Evolutionary conservation across 1,140 invertebrate genomes (phyloP), one percentile per base, ranked within the genome.

Genomic region (Phymastichus coffea): DNA sequence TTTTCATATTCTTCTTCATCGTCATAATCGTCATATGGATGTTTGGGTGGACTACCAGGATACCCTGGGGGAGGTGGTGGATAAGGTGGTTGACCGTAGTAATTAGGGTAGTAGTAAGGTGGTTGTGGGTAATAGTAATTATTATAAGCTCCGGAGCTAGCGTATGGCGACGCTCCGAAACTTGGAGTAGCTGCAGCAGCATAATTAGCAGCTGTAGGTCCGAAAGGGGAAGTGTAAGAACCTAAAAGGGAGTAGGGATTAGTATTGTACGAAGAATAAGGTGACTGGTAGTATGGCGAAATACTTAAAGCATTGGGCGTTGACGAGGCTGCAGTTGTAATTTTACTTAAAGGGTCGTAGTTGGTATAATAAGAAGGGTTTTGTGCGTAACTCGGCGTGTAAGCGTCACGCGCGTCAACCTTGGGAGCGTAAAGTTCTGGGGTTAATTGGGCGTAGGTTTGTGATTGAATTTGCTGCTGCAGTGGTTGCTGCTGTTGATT

Each of bases 91-190:
- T 74, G 69, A 40, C 67, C 69, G 28, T 71, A 76, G 28, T 75
- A 77, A 54, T 69, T 67, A 4, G 72, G 63, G 20, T 76, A 70
- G 23, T 72, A 75, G 22, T 70, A 72, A 10, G 69, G 58, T 1
- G 68, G 67, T 14, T 73, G 72, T n/a, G n/a, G n/a, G 28, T 73
- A 74, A 55, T 71, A 74, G 35, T 71, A 76, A 53, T 71, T 68
- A 0, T 73, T 67, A 54, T 74, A 73, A 3, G 67, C 17, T 0
- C 28, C 33, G 0, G 66, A 22, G 14, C 33, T 9, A 4, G 51
- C 15, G 37, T 65, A 69, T 6, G 63, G 57, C 0, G 57, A 17
- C 4, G 56, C 17, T 19, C 54, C 33, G 10, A 40, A 64, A 59
- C 7, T 33, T 33, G 47, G 57, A 37, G 41, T 4, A 37, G 9